Percentiles rank a stretch among this genome's conserved stretches.
These are phyloP conservation scores for Cyprinodon variegatus DNA, from an alignment of 2,113 vertebrate genomes.

Conservation along the genomic window DNA sequence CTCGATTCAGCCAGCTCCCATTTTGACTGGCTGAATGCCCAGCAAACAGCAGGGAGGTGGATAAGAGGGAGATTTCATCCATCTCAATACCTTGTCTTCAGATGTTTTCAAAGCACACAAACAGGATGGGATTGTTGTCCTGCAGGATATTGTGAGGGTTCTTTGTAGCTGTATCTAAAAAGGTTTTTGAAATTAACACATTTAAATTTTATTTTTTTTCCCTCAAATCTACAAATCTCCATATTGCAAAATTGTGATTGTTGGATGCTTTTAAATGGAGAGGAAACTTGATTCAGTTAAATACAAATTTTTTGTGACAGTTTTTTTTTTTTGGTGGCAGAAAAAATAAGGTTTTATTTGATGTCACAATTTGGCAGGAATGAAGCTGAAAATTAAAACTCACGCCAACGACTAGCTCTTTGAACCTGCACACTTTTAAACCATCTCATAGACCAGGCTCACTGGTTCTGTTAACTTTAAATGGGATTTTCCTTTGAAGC, in stretches of 20 bases:
- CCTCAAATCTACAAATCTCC: not conserved
- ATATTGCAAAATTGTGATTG: not conserved
- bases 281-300: not conserved
- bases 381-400: not conserved
- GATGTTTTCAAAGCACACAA: constrained; percentile 40
- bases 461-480: constrained; percentile 32
- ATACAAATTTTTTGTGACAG: not conserved
- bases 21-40: constrained; percentile 49
- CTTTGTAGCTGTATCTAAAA: constrained; percentile 17
- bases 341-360: not conserved
- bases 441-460: not conserved
- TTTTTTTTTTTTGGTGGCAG: not conserved
- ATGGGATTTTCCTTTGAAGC: constrained; percentile 46
- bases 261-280: not conserved
- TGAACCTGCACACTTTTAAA: constrained; percentile 15
- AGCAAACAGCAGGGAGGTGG: constrained; percentile 37
- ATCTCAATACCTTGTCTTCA: constrained; percentile 26
- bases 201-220: not conserved
- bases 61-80: constrained; percentile 43
- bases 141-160: not conserved
- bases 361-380: not conserved
- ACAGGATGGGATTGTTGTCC: constrained; percentile 31
- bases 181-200: not conserved
- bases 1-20: constrained; percentile 44
- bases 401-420: not conserved